Base-by-base conservation (phyloP, 2,888 invertebrate species). In the Leistus spinibarbis region DNA sequence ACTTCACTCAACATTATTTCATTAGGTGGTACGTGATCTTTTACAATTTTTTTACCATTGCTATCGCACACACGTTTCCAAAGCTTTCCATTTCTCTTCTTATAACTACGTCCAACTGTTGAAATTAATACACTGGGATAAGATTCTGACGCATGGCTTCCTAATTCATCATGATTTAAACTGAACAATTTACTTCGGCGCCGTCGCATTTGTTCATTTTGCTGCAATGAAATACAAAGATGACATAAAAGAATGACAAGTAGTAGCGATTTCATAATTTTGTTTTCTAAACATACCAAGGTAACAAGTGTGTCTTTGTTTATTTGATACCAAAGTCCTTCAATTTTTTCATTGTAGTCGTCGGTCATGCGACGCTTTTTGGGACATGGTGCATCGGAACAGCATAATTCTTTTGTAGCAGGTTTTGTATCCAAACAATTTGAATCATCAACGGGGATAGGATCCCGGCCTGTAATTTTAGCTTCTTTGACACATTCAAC, bases 401-500 rank as follows among this genome's bases (percentile, higher is more conserved):
- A 75, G 78, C 87, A 86, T 5, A 87, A 78, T 78, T 86, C 85
- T 23, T 79, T 77, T 79, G 83, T 79, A 77, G 82, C 69, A 67
- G 82, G 79, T 78, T 84, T 80, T 76, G 80, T 79, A 13, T 79
- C 79, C 0, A 77, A 80, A 77, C 86, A 86, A 23, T 82, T 79
- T 1, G 78, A 69, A 65, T 86, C 85, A 20, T 85, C 85, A 2
- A 84, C 82, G n/a, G 86, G 79, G 5, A 86, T 83, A 77, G 87
- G 88, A 62, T 88, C 87, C 9, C 85, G 85, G 0, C 87, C 87
- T 0, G 82, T 66, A 65, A 81, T 84, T 0, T 86, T 84, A 1
- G 86, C 83, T 76, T 87, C 86, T 64, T 83, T 82, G 0, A 88
- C 84, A 78, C 89, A 89, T 72, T 87, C 86, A 10, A 89, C 87